A percentile compares a stretch with the other conserved stretches of the same genome.
These are phyloP conservation scores for Psylliodes chrysocephalus DNA, from an alignment of 2,888 invertebrate genomes.

Conservation along the genomic window DNA sequence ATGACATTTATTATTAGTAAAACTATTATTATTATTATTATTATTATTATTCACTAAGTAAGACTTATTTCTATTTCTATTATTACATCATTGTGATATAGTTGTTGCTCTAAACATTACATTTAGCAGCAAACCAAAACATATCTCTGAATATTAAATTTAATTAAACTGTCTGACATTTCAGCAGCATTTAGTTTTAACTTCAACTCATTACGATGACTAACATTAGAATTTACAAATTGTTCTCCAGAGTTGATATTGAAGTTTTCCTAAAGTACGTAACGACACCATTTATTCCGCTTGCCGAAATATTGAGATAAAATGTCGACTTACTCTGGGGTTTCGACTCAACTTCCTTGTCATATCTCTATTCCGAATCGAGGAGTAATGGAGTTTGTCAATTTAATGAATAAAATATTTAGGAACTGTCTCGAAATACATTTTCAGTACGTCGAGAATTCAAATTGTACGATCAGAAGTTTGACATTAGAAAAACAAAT, in stretches of 20 bases:
- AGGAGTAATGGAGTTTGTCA: slow-evolving; percentile 6
- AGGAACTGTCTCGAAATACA: background rate
- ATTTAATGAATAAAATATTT: slow-evolving; percentile 14
- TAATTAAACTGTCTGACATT: too few species aligned
- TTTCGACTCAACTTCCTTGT: background rate
- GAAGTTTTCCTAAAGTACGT: slow-evolving; percentile 1
- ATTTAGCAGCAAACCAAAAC: too few species aligned
- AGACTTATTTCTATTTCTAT: too few species aligned
- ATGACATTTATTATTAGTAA: too few species aligned
- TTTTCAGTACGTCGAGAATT: too few species aligned
- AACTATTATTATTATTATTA: too few species aligned
- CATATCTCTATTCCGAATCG: background rate
- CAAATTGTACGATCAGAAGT: too few species aligned
- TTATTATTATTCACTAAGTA: too few species aligned
- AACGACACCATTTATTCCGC: background rate
- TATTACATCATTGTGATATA: too few species aligned
- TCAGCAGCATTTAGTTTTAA: background rate
- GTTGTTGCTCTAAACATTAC: too few species aligned
- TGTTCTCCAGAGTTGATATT: background rate
- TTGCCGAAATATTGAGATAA: background rate
- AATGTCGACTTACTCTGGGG: slow-evolving; percentile 4
- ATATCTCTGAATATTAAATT: too few species aligned
- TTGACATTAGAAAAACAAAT: too few species aligned
- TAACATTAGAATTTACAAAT: slow-evolving; percentile 1
- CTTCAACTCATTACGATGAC: background rate